Evolutionary conservation across 2,888 invertebrate genomes (phyloP).

Genomic region (Laspeyria flexula): DNA sequence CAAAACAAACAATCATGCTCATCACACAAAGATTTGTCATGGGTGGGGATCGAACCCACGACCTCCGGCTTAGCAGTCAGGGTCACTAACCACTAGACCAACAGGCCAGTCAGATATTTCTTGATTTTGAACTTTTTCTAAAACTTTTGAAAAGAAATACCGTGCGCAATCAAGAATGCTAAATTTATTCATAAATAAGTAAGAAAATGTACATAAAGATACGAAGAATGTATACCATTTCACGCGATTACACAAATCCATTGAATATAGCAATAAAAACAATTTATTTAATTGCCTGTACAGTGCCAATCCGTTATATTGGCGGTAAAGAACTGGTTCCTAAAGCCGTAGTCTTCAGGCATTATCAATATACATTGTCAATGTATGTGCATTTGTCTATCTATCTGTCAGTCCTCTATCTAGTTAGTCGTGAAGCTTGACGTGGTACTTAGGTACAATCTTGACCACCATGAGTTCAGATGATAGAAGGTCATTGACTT

Average conservation of each 20-base stretch:
- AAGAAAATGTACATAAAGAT: too few species aligned
- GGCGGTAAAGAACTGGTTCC: constrained; percentile 34
- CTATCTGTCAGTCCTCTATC: constrained; percentile 57
- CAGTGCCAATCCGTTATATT: constrained; percentile 32
- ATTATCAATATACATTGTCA: constrained; percentile 49
- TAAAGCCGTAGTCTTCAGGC: constrained; percentile 21
- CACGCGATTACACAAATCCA: constrained; percentile 26
- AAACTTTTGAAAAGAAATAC: too few species aligned
- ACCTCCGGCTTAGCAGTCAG: too few species aligned
- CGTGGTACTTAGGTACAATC: constrained; percentile 44
- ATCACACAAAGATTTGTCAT: too few species aligned
- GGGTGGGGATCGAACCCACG: too few species aligned
- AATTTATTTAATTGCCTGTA: constrained; percentile 44
- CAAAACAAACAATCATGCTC: too few species aligned
- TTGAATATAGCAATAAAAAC: constrained; percentile 36
- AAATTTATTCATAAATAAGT: too few species aligned
- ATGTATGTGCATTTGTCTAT: constrained; percentile 58
- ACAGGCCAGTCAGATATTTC: too few species aligned
- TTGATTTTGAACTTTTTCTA: too few species aligned
- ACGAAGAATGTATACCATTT: not conserved
- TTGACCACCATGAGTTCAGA: constrained; percentile 14
- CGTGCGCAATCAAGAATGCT: too few species aligned
- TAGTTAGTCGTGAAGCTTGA: constrained; percentile 48
- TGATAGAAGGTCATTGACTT: constrained; percentile 31
- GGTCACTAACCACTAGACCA: too few species aligned